A percentile compares a stretch with the other conserved stretches of the same genome.
Evolutionary conservation across 2,797 vertebrate genomes (phyloP).

Genomic region (Crocodylus rhombifer): DNA sequence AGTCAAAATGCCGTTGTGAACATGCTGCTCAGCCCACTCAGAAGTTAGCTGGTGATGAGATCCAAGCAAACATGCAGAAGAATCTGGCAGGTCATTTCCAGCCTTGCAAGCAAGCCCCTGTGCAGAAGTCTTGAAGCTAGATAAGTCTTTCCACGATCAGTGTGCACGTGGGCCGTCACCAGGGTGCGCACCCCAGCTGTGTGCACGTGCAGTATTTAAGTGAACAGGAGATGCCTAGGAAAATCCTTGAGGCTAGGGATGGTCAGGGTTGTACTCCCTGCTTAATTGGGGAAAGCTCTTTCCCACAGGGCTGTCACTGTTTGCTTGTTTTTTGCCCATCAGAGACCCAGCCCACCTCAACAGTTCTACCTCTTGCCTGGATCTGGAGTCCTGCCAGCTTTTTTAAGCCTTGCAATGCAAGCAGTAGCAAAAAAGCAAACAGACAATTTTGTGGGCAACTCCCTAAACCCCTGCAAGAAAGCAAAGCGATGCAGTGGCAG

Average conservation of each 20-base stretch:
- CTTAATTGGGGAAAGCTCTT: neutral
- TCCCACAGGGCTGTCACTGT: neutral
- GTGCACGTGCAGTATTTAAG: neutral
- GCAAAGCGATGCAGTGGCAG: neutral
- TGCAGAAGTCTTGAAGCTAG: neutral
- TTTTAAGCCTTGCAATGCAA: rapidly evolving
- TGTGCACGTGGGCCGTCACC: neutral
- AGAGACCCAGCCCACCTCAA: neutral
- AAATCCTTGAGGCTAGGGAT: slow-evolving; percentile 16
- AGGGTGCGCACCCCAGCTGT: neutral
- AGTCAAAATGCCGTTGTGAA: neutral
- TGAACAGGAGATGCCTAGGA: slow-evolving; percentile 12
- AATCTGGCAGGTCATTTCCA: rapidly evolving
- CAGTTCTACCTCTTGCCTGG: neutral
- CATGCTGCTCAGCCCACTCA: neutral
- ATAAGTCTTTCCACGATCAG: neutral
- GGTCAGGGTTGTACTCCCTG: neutral
- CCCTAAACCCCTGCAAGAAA: neutral
- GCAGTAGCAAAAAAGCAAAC: rapidly evolving
- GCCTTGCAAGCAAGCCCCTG: neutral
- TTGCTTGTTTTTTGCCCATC: neutral
- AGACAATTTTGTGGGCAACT: rapidly evolving
- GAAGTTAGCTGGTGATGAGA: neutral
- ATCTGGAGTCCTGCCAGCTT: neutral
- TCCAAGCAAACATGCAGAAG: neutral